Percentiles rank a stretch among this genome's conserved stretches.
Evolutionary conservation across 2,113 vertebrate species (phyloP).

Genomic region (Seriola dumerili): DNA sequence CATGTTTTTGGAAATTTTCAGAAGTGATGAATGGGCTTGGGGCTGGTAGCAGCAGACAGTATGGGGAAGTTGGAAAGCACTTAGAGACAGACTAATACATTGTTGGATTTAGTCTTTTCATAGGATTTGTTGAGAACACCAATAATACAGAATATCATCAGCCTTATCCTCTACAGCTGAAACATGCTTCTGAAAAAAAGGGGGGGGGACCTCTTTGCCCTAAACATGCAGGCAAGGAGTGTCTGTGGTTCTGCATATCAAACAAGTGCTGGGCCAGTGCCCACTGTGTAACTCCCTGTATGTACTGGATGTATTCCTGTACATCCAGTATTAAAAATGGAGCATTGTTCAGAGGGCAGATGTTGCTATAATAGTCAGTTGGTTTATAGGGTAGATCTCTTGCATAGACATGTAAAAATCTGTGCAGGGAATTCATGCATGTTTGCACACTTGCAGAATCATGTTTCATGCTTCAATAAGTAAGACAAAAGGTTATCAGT

Average conservation of each 20-base stretch:
- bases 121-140: background rate
- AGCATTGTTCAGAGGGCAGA: background rate
- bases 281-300: background rate
- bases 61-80: background rate
- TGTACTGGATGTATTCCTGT: background rate
- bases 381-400: background rate
- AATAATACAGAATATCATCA: conserved; percentile 4
- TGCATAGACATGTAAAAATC: background rate
- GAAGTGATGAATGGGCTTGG: background rate
- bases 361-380: too few species aligned
- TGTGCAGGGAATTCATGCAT: background rate
- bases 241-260: background rate
- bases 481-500: background rate
- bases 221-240: too few species aligned
- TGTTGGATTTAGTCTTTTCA: conserved; percentile 14
- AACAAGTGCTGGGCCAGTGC: background rate
- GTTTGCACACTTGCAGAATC: conserved; percentile 38
- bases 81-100: fast-evolving
- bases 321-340: too few species aligned
- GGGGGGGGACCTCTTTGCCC: background rate
- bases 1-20: too few species aligned
- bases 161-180: conserved; percentile 8
- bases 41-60: background rate
- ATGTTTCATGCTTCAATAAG: conserved; percentile 32
- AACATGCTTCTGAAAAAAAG: conserved; percentile 35